These are phyloP conservation scores for Chloroceryle aenea DNA, from an alignment of 2,113 vertebrate genomes.

Conservation along the genomic window DNA sequence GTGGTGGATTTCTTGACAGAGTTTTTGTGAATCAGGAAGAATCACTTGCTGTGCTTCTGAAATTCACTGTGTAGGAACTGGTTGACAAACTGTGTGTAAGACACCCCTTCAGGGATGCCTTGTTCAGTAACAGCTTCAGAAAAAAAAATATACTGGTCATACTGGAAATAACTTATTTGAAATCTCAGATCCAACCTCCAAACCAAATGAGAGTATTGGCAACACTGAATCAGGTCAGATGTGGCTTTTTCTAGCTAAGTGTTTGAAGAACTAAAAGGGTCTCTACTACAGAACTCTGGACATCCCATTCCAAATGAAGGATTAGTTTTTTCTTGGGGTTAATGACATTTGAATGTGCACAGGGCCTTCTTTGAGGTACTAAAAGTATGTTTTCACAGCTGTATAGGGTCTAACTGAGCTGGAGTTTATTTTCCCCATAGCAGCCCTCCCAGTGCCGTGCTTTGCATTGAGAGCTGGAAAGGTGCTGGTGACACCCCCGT, in stretches of 20 bases:
- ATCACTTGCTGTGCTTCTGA: background rate
- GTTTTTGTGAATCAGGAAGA: background rate
- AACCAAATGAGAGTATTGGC: background rate
- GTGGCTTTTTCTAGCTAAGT: background rate
- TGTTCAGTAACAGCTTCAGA: background rate
- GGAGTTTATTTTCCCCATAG: too few relatives aligned
- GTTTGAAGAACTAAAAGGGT: background rate
- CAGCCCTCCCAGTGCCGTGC: too few relatives aligned
- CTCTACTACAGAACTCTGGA: background rate
- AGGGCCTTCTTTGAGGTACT: background rate
- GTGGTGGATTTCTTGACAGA: background rate
- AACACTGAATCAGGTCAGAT: background rate
- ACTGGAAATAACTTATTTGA: background rate
- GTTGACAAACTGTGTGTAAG: background rate
- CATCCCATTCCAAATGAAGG: background rate
- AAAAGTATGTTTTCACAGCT: background rate
- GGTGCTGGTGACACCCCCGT: too few relatives aligned
- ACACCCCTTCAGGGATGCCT: background rate
- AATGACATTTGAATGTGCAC: background rate
- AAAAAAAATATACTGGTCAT: background rate
- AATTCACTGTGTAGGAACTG: background rate
- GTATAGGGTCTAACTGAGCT: too few relatives aligned
- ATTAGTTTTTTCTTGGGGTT: background rate
- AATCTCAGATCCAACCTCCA: background rate
- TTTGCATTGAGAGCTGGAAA: too few relatives aligned